phyloP scores from a whole-genome alignment of 1,140 invertebrate species.

The Camponotus vicinus region DNA sequence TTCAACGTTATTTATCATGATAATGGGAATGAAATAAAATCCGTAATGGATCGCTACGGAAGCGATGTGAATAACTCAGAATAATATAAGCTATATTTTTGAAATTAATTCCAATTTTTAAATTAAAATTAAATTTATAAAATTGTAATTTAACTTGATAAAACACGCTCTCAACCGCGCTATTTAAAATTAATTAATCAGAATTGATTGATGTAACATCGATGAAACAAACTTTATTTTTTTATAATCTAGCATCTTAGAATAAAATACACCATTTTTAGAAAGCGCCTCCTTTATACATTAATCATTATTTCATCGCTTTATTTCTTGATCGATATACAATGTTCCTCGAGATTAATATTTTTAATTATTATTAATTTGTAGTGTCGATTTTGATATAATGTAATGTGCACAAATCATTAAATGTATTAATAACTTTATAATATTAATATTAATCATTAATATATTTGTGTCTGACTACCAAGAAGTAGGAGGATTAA shows the following conservation, averaged over 20 bases:
- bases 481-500: neutral
- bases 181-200: conserved; percentile 23
- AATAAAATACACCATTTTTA: neutral
- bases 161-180: neutral
- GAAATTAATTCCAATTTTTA: neutral
- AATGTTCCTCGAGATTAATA: neutral
- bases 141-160: neutral
- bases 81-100: conserved; percentile 29
- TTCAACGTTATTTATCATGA: conserved; percentile 45
- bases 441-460: conserved; percentile 38
- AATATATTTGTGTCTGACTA: neutral
- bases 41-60: neutral
- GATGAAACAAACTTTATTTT: conserved; percentile 6
- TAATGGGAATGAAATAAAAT: conserved; percentile 47
- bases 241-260: neutral
- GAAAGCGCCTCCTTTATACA: neutral
- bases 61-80: conserved; percentile 23
- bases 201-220: neutral
- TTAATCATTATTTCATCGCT: neutral
- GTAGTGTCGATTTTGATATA: neutral
- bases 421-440: conserved; percentile 4
- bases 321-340: neutral
- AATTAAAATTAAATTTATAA: conserved; percentile 13
- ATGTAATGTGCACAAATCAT: neutral
- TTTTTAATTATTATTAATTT: conserved; percentile 22